Percentiles rank a stretch among this genome's conserved stretches.
Evolutionary conservation across 2,888 invertebrate genomes (phyloP).

Genomic region (Iphiclides podalirius): DNA sequence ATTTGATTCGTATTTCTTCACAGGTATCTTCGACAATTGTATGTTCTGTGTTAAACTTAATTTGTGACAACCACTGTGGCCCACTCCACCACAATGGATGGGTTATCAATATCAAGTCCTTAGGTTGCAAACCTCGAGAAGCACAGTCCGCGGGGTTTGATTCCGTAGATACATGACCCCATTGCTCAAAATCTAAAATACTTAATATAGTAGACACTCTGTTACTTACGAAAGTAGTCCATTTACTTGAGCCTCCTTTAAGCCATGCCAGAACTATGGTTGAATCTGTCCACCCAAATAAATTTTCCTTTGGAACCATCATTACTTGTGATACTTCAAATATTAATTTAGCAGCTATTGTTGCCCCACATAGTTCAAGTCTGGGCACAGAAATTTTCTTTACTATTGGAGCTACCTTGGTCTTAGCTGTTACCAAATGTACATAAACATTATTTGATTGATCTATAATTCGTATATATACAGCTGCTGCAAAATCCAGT

Average conservation of each 20-base stretch:
- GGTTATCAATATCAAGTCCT: background rate
- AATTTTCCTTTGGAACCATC: constrained; percentile 6
- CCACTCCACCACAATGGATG: constrained; percentile 4
- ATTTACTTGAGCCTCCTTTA: constrained; percentile 22
- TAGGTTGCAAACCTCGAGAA: constrained; percentile 10
- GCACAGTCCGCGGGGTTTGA: constrained; percentile 21
- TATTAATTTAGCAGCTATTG: constrained; percentile 23
- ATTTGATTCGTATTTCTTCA: no score
- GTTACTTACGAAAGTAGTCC: constrained; percentile 31
- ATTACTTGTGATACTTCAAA: constrained; percentile 21
- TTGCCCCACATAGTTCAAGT: constrained; percentile 31
- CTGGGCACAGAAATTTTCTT: constrained; percentile 29
- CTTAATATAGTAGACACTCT: constrained; percentile 30
- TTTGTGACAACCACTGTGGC: constrained; percentile 24
- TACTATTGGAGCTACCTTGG: constrained; percentile 29
- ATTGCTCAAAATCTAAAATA: constrained; percentile 19
- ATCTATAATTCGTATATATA: no score
- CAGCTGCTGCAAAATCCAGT: constrained; percentile 28
- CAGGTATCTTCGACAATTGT: background rate
- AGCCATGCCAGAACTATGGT: constrained; percentile 34
- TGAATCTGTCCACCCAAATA: constrained; percentile 27
- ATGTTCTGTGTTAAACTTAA: background rate
- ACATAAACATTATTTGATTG: no score
- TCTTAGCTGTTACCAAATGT: no score
- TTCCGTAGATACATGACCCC: constrained; percentile 9